Evolutionary conservation across 2,888 invertebrate genomes (phyloP).

Genomic region (Hypomecis punctinalis): DNA sequence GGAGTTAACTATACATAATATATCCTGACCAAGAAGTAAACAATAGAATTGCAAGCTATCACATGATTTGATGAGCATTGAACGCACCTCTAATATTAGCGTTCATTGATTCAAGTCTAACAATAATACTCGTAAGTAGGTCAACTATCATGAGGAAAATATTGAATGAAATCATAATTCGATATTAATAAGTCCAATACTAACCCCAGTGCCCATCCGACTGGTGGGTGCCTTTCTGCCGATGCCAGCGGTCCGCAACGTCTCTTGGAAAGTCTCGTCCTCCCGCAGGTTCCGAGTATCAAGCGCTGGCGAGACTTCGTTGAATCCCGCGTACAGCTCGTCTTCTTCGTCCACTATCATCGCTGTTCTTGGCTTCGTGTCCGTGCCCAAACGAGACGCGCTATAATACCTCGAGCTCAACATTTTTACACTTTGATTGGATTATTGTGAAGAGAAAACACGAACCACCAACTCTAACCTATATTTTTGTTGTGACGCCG

Average conservation of each 20-base stretch:
- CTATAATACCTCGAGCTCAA: slow-evolving; percentile 75
- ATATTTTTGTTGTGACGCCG: slow-evolving; percentile 77
- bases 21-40: too few relatives aligned
- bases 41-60: too few relatives aligned
- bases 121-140: not conserved
- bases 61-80: too few relatives aligned
- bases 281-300: slow-evolving; percentile 88
- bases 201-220: slow-evolving; percentile 76
- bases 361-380: slow-evolving; percentile 72
- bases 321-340: slow-evolving; percentile 88
- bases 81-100: too few relatives aligned
- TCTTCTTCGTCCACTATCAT: slow-evolving; percentile 83
- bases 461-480: slow-evolving; percentile 15
- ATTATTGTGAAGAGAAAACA: too few relatives aligned
- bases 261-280: slow-evolving; percentile 91
- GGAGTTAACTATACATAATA: too few relatives aligned
- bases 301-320: slow-evolving; percentile 87
- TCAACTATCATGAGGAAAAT: not conserved
- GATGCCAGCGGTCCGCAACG: slow-evolving; percentile 90
- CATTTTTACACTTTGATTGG: slow-evolving; percentile 54
- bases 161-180: not conserved
- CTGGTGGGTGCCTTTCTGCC: slow-evolving; percentile 88
- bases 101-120: too few relatives aligned
- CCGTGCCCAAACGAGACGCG: slow-evolving; percentile 70
- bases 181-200: slow-evolving; percentile 33